Conservation (phyloP, 1,140 invertebrate species). For the Zeugodacus cucurbitae region DNA sequence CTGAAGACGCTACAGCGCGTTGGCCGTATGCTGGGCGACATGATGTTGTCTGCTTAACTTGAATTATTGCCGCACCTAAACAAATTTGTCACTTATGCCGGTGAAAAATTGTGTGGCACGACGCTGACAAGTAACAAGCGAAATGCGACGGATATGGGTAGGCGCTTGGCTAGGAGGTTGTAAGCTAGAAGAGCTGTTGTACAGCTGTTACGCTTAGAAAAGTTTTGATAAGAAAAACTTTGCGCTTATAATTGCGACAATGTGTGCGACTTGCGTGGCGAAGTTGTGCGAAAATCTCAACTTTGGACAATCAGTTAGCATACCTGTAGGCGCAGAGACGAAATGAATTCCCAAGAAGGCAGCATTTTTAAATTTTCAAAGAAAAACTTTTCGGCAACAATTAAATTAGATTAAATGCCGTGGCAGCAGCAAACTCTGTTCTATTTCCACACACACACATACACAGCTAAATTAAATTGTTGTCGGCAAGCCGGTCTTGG, state of each 20-base stretch:
- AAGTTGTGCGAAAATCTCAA: not conserved
- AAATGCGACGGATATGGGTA: no score
- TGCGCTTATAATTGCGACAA: not conserved
- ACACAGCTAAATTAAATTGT: not conserved
- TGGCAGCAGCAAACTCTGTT: not conserved
- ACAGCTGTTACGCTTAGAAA: not conserved
- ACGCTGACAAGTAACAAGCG: not conserved
- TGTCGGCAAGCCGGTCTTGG: not conserved
- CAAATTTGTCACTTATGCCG: slow-evolving; percentile 14
- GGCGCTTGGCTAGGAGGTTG: no score
- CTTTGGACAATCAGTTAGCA: not conserved
- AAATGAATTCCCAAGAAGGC: not conserved
- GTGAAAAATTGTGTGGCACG: not conserved
- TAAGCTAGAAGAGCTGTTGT: not conserved
- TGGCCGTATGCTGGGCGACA: not conserved
- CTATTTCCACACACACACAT: not conserved
- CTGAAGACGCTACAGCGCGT: not conserved
- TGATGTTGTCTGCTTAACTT: slow-evolving; percentile 24
- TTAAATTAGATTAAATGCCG: not conserved
- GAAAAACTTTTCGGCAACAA: not conserved
- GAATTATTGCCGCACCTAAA: slow-evolving; percentile 31
- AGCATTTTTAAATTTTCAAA: not conserved
- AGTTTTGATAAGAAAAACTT: not conserved
- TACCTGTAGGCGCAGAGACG: not conserved
- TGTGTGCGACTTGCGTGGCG: not conserved